Evolutionary conservation across 2,888 invertebrate genomes (phyloP).

Genomic region (Cryptus armator): DNA sequence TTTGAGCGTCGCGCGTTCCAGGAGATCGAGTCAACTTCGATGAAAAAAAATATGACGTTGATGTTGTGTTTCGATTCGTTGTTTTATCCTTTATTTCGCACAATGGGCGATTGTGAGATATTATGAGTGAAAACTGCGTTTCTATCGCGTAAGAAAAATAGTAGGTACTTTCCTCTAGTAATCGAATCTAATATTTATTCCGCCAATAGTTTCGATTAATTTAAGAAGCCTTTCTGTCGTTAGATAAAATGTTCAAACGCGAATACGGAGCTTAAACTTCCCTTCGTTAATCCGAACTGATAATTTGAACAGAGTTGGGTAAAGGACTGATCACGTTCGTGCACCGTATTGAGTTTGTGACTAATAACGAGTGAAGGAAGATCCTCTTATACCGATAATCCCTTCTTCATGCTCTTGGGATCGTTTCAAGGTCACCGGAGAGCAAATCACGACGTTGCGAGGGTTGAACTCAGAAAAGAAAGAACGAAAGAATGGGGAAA

Average conservation of each 20-base stretch:
- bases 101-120: too few species aligned
- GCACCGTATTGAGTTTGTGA: neutral
- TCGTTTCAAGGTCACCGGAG: conserved; percentile 35
- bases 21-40: conserved; percentile 20
- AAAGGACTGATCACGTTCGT: neutral
- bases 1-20: neutral
- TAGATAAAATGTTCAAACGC: neutral
- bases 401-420: neutral
- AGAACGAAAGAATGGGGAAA: conserved; percentile 9
- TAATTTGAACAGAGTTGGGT: neutral
- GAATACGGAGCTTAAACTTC: neutral
- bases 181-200: neutral
- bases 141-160: too few species aligned
- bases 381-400: conserved; percentile 20
- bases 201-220: neutral
- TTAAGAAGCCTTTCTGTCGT: neutral
- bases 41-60: neutral
- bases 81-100: neutral
- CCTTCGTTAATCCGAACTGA: neutral
- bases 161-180: too few species aligned
- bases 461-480: conserved; percentile 39
- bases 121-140: too few species aligned
- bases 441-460: conserved; percentile 43
- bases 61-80: neutral
- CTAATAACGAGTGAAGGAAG: neutral